Evolutionary conservation across 2,113 vertebrate genomes (phyloP).

Genomic region (Excalfactoria chinensis): DNA sequence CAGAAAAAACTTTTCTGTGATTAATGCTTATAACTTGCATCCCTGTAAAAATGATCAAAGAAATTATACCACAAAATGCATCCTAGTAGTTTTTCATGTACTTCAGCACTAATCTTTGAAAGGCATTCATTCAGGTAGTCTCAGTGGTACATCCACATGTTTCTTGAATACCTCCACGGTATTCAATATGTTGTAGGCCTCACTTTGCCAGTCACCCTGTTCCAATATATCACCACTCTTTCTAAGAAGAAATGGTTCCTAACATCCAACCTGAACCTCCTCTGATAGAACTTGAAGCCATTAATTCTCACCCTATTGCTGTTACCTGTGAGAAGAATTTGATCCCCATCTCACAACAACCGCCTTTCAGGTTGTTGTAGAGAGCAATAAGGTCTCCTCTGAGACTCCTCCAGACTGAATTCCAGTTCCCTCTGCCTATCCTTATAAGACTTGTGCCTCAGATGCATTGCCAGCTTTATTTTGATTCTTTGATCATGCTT

Average conservation of each 20-base stretch:
- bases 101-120: neutral
- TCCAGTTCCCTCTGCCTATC: neutral
- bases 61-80: neutral
- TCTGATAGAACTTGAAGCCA: neutral
- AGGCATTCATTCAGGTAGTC: neutral
- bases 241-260: neutral
- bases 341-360: neutral
- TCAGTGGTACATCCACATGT: neutral
- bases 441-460: neutral
- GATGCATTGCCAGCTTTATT: neutral
- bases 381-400: neutral
- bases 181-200: too few relatives aligned
- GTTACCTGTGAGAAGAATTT: neutral
- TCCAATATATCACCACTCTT: too few relatives aligned
- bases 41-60: neutral
- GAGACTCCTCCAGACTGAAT: neutral
- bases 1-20: neutral
- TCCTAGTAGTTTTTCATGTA: neutral
- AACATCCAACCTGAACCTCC: neutral
- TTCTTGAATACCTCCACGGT: too few relatives aligned
- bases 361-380: neutral
- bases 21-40: neutral
- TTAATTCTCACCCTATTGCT: neutral
- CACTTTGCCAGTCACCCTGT: neutral
- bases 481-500: neutral